Base-by-base conservation (phyloP, 2,797 vertebrate species). In the Euphonia xanthogaster region DNA sequence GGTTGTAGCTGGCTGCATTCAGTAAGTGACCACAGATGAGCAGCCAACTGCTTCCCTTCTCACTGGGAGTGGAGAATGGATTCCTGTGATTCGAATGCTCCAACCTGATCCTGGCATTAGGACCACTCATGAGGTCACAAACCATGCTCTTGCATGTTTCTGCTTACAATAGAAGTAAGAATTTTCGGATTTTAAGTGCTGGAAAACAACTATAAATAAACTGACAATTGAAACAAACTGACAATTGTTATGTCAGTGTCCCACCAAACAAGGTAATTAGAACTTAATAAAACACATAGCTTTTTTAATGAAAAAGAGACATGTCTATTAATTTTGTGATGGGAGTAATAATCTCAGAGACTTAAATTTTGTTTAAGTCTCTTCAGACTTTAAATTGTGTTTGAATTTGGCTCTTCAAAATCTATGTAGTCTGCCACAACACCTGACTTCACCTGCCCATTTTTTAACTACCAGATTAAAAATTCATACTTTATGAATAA, bases 401-500 rank as follows among this genome's bases (percentile, higher is more conserved):
- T 81, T 76, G 55, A 77, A 63, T 88, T 37, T 74, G 16, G 30
- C 37, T 93, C 16, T 70, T 89, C 45, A 85, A 85, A 92, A 58
- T 70, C 65, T 53, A 50, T 42, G 21, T 47, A 63, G 15, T 63
- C 62, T 76, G 28, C 66, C 76, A 31, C 7, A 10, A 55, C 20
- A 77, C 12, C 27, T 86, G 66, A 94, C 77, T 91, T 95, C 48
- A 67, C 12, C 53, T 67, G 33, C 30, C 39, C 30, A 22, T 89
- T 88, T 96, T 86, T 67, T 25, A 87, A 39, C 30, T 65, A 37
- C 5, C 8, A 84, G 16, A 42, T 71, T 67, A 61, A 93, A 93
- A 83, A 76, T 9, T 44, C 8, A 25, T 19, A 25, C 5, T 88
- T 90, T 24, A 25, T 31, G 18, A 68, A 61, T 47, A 28, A 39